Evolutionary conservation across 2,888 invertebrate species (phyloP).

Genomic region (Oscheius sp.): DNA sequence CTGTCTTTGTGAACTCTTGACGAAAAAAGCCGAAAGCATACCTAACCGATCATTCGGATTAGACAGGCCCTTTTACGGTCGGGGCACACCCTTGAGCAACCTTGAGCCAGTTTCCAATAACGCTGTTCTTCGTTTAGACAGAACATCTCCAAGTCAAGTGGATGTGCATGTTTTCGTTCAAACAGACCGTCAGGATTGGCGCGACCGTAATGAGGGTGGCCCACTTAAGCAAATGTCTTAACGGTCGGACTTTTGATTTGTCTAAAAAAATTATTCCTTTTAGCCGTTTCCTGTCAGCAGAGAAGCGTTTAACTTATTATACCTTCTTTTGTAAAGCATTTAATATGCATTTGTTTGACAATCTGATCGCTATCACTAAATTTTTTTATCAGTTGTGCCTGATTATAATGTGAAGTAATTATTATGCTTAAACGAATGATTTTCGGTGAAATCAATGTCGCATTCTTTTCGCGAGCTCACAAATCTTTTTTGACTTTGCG

Average conservation of each 20-base stretch:
- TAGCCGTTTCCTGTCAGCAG: no score
- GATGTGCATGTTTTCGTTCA: conserved; percentile 28
- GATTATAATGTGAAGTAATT: no score
- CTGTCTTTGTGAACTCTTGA: background rate
- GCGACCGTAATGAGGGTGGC: conserved; percentile 27
- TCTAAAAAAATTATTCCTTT: no score
- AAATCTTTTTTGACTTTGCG: conserved; percentile 3
- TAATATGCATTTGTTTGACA: no score
- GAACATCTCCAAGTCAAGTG: conserved; percentile 28
- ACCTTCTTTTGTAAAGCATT: no score
- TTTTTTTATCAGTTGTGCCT: no score
- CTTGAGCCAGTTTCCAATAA: conserved; percentile 22
- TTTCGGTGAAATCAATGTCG: no score
- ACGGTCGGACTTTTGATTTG: no score
- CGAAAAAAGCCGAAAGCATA: background rate
- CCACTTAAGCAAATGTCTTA: conserved; percentile 22
- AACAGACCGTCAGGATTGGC: conserved; percentile 29
- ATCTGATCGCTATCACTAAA: no score
- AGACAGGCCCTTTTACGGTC: conserved; percentile 9
- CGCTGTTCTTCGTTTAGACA: conserved; percentile 29
- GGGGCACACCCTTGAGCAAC: conserved; percentile 16
- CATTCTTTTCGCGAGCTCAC: no score
- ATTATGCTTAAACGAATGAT: no score
- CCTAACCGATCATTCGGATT: background rate
- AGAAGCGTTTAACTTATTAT: no score